These are phyloP conservation scores for Phalacrocorax pelagicus DNA, from an alignment of 2,113 vertebrate species.

Conservation along the genomic window DNA sequence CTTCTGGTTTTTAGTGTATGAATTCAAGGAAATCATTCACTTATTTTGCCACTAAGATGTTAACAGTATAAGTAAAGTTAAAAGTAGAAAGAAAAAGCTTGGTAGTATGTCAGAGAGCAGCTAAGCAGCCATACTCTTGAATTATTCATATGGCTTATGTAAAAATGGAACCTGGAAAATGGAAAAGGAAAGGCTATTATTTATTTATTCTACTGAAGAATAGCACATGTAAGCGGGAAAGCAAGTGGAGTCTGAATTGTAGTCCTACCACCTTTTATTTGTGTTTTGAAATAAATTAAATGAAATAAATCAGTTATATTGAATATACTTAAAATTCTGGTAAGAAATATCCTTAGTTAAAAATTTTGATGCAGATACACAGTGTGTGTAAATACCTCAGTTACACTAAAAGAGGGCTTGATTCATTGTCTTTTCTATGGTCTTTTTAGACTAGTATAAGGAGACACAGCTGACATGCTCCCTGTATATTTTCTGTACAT, in stretches of 20 bases:
- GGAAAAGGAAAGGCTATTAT: constrained; percentile 57
- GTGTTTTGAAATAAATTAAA: constrained; percentile 48
- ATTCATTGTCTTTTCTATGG: not conserved
- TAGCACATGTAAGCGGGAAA: constrained; percentile 45
- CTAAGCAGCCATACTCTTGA: constrained; percentile 35
- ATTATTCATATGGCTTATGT: constrained; percentile 67
- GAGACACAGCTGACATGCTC: not conserved
- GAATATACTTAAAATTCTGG: not conserved
- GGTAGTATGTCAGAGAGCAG: constrained; percentile 36
- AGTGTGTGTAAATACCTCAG: not conserved
- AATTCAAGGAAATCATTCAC: constrained; percentile 20
- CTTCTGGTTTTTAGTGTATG: not conserved
- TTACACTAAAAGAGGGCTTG: not conserved
- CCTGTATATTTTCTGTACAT: not conserved
- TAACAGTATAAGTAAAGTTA: constrained; percentile 21
- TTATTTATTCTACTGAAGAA: constrained; percentile 58
- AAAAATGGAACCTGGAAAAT: constrained; percentile 55
- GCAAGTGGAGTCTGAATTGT: constrained; percentile 38
- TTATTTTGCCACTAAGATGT: constrained; percentile 43
- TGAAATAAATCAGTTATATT: not conserved
- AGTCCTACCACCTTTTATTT: constrained; percentile 8
- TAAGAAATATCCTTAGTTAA: not conserved
- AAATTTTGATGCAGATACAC: not conserved
- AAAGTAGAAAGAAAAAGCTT: constrained; percentile 39
- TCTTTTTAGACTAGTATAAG: not conserved